These are phyloP conservation scores for Vicugna pacos DNA, from an alignment of 2,113 vertebrate species.

Conservation along the genomic window DNA sequence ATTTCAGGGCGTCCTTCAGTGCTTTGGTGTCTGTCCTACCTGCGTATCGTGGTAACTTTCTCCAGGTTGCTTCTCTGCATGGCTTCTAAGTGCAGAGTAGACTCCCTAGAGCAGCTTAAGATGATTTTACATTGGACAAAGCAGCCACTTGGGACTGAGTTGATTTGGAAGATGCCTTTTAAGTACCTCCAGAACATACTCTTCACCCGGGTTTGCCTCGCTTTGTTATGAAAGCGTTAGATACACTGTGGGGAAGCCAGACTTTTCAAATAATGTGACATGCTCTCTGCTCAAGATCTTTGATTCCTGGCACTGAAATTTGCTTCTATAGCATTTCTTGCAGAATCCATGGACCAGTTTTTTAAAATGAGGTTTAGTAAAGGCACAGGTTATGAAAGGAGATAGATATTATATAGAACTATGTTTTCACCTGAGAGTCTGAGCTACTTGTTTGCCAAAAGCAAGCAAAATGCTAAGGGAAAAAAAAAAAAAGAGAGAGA, in stretches of 20 bases:
- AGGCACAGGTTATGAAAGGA: not conserved
- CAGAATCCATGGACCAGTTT: not conserved
- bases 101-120: not conserved
- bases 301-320: not conserved
- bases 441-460: slow-evolving; percentile 19
- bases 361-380: not conserved
- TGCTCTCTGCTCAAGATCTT: not conserved
- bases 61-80: not conserved
- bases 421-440: not conserved
- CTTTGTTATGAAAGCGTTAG: not conserved
- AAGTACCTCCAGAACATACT: not conserved
- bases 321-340: not conserved
- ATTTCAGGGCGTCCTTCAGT: not conserved
- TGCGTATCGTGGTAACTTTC: not conserved
- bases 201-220: not conserved
- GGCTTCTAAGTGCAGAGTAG: not conserved
- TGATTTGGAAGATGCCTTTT: not conserved
- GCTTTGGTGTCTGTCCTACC: not conserved
- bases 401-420: not conserved
- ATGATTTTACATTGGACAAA: slow-evolving; percentile 15
- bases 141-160: not conserved
- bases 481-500: not conserved
- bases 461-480: not conserved
- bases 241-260: not conserved
- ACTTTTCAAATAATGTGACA: not conserved